Evolutionary conservation across 2,797 vertebrate genomes (phyloP).

Genomic region (Pyrocephalus nanus): DNA sequence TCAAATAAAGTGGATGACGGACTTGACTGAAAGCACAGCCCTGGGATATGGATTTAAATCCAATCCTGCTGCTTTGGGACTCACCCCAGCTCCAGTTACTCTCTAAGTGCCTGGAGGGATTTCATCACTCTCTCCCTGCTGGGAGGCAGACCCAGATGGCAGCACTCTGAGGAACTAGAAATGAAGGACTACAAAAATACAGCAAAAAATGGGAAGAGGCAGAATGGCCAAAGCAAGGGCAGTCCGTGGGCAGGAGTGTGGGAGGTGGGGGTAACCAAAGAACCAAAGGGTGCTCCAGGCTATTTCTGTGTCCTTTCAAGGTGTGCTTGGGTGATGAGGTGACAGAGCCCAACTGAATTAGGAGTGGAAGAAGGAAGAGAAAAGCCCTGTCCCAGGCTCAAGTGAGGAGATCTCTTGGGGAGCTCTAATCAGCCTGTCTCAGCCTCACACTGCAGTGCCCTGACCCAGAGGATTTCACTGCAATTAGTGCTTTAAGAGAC

Average conservation of each 20-base stretch:
- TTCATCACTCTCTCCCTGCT: background rate
- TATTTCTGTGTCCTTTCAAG: background rate
- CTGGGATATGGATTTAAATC: background rate
- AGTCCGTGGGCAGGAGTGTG: background rate
- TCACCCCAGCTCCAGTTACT: background rate
- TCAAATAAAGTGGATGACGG: background rate
- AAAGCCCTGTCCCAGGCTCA: background rate
- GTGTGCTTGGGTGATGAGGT: background rate
- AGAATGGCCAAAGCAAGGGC: background rate
- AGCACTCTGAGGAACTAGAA: background rate
- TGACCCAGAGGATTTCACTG: background rate
- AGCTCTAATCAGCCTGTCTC: rapidly evolving
- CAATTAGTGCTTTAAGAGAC: background rate
- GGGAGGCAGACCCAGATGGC: background rate
- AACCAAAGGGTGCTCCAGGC: background rate
- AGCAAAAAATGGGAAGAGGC: background rate
- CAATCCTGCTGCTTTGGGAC: background rate
- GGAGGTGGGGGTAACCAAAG: background rate
- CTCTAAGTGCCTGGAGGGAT: background rate
- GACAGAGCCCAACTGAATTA: background rate
- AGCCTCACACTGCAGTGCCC: background rate
- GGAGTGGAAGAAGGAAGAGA: background rate
- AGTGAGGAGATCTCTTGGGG: background rate
- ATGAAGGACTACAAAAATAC: background rate
- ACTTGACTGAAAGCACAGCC: background rate